Evolutionary conservation across 2,888 invertebrate species (phyloP).

Genomic region (Erebia ligea): DNA sequence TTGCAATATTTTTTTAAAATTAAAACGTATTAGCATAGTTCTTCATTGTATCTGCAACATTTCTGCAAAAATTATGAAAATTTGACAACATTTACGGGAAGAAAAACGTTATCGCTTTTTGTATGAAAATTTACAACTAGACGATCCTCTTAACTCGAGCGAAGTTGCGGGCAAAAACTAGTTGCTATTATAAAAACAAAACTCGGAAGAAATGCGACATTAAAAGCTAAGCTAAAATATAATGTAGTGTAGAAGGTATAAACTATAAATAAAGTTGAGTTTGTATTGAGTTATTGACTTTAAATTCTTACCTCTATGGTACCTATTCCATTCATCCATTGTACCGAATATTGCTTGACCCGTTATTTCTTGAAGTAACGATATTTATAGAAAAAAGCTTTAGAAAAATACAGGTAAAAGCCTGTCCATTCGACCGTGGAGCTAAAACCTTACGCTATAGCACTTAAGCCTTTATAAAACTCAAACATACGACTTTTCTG

Average conservation of each 20-base stretch:
- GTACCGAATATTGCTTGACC: constrained; percentile 5
- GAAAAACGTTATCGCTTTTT: too few relatives aligned
- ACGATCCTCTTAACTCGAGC: background rate
- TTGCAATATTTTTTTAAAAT: too few relatives aligned
- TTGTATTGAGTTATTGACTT: too few relatives aligned
- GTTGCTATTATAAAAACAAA: background rate
- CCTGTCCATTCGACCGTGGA: constrained; percentile 20
- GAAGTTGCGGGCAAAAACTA: too few relatives aligned
- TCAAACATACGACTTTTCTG: background rate
- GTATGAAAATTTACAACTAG: too few relatives aligned
- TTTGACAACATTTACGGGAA: too few relatives aligned
- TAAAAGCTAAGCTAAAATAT: too few relatives aligned
- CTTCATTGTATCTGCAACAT: too few relatives aligned
- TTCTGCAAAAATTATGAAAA: too few relatives aligned
- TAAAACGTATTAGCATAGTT: too few relatives aligned
- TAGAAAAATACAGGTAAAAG: constrained; percentile 17
- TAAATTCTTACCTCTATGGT: background rate
- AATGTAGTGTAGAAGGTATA: too few relatives aligned
- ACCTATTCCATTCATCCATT: background rate
- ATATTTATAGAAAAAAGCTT: constrained; percentile 18
- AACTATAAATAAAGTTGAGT: too few relatives aligned
- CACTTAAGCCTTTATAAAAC: constrained; percentile 6
- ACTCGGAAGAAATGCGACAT: background rate
- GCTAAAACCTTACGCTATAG: constrained; percentile 18
- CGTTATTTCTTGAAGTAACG: constrained; percentile 6